Evolutionary conservation across 2,797 vertebrate genomes (phyloP).

Genomic region (Pipistrellus nathusii): DNA sequence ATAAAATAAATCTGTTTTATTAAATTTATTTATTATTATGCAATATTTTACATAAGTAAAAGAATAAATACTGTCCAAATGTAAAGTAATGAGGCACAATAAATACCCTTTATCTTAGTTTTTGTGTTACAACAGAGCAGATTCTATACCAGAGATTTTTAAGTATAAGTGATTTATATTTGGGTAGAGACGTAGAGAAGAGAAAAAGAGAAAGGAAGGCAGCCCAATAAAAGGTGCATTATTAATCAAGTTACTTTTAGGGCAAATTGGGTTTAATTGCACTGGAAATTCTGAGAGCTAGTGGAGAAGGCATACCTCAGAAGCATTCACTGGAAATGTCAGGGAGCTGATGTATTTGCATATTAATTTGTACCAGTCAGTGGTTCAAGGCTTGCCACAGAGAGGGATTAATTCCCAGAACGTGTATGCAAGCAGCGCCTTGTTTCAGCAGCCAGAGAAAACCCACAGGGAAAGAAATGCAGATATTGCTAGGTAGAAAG

Average conservation of each 20-base stretch:
- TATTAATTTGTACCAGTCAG: background rate
- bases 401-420: constrained; percentile 18
- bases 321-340: background rate
- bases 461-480: background rate
- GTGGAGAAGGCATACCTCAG: background rate
- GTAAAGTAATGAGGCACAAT: background rate
- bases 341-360: background rate
- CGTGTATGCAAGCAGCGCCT: background rate
- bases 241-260: background rate
- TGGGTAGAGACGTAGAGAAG: background rate
- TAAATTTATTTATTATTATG: background rate
- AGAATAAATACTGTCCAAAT: background rate
- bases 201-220: background rate
- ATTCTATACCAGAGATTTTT: background rate
- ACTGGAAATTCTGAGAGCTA: background rate
- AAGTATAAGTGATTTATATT: background rate
- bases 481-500: background rate
- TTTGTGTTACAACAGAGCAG: background rate
- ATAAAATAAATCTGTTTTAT: background rate
- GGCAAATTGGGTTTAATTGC: background rate
- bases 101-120: background rate
- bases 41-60: constrained; percentile 29
- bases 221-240: background rate
- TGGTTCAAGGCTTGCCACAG: background rate
- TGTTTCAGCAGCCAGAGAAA: constrained; percentile 1